Conservation (phyloP, 2,888 invertebrate genomes). For the Andrena minutula region DNA sequence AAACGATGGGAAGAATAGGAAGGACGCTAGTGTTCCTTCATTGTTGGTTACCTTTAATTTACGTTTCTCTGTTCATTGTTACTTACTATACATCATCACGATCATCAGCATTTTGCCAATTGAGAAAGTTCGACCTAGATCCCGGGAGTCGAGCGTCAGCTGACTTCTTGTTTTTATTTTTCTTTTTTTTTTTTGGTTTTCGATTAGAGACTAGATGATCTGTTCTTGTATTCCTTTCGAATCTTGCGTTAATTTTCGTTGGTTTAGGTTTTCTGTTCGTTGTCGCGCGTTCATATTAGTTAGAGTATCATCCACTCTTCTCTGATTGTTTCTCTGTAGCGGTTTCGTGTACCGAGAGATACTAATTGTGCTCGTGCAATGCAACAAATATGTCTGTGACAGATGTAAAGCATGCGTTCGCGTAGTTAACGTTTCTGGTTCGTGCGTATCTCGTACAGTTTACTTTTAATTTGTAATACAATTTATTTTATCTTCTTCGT, state of each 20-base stretch:
- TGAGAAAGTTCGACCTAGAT: conserved; percentile 46
- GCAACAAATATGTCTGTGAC: conserved; percentile 71
- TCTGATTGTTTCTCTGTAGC: conserved; percentile 64
- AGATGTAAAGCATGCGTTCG: conserved; percentile 74
- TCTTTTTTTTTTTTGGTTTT: conserved; percentile 6
- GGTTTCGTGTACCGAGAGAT: conserved; percentile 66
- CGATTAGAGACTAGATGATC: neutral
- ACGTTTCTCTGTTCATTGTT: neutral
- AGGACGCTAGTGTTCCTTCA: conserved; percentile 3
- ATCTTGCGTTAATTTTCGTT: neutral
- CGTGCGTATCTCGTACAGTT: conserved; percentile 43
- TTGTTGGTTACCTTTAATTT: neutral
- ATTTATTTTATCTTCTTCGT: conserved; percentile 21
- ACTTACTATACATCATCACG: conserved; percentile 36
- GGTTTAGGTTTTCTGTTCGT: conserved; percentile 4
- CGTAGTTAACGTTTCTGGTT: conserved; percentile 72
- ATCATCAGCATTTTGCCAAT: conserved; percentile 61
- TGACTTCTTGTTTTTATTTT: conserved; percentile 29
- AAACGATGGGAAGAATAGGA: conserved; percentile 7
- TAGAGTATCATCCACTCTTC: conserved; percentile 24
- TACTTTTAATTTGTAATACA: conserved; percentile 27
- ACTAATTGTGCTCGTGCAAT: conserved; percentile 74
- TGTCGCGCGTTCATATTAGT: conserved; percentile 18
- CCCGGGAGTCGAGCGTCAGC: conserved; percentile 41
- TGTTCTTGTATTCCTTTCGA: conserved; percentile 19